phyloP scores from a whole-genome alignment of 2,888 invertebrate species.

The Pachydiplax longipennis region DNA sequence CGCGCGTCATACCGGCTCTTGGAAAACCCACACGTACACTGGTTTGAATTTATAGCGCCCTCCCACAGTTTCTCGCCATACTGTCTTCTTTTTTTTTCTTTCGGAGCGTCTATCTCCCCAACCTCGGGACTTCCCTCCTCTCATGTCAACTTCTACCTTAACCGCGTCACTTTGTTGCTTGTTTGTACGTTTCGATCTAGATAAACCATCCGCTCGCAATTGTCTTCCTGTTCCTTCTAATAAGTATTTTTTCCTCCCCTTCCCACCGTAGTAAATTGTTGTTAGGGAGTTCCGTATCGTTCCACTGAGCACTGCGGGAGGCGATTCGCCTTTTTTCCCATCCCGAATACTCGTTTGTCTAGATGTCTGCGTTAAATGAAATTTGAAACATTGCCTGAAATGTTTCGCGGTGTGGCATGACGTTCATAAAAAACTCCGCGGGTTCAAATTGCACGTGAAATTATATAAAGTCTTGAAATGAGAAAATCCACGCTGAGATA shows the following conservation, averaged over 20 bases:
- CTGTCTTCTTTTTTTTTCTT: background rate
- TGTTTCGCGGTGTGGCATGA: background rate
- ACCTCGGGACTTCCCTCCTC: background rate
- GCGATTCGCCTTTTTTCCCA: background rate
- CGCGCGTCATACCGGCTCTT: slow-evolving; percentile 20
- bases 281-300: background rate
- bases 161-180: slow-evolving; percentile 27
- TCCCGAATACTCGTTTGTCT: background rate
- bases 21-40: background rate
- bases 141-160: slow-evolving; percentile 23
- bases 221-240: slow-evolving; percentile 1
- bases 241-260: background rate
- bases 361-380: background rate
- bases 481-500: too few species aligned
- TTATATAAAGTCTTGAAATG: too few species aligned
- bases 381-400: background rate
- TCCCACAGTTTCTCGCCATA: background rate
- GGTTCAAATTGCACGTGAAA: too few species aligned
- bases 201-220: background rate
- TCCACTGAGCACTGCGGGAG: background rate
- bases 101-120: background rate
- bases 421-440: too few species aligned
- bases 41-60: slow-evolving; percentile 33
- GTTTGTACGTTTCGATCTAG: slow-evolving; percentile 9
- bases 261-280: slow-evolving; percentile 10